Percentiles rank a stretch among this genome's conserved stretches.
Conservation (phyloP, 2,113 vertebrate species). For the Galemys pyrenaicus region DNA sequence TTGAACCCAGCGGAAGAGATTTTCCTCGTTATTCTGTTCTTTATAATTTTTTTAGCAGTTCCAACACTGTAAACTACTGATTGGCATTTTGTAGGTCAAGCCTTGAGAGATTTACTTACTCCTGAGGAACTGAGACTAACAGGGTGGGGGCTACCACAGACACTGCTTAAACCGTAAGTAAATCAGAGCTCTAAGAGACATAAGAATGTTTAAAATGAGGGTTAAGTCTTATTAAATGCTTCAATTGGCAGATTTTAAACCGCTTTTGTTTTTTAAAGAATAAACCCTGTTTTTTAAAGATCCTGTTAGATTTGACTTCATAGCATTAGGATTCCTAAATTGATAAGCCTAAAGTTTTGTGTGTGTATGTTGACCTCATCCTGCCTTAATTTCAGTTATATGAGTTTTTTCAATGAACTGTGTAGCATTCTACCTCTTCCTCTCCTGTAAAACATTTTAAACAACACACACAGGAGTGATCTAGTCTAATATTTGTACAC, state of each 20-base stretch:
- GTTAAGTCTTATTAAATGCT: not conserved
- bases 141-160: not conserved
- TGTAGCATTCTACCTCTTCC: not conserved
- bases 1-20: not conserved
- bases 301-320: not conserved
- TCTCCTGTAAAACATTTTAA: not conserved
- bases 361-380: not conserved
- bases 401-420: not conserved
- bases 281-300: not conserved
- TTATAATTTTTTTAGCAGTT: not conserved
- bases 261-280: not conserved
- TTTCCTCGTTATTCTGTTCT: not conserved
- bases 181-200: not conserved
- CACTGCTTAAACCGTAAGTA: not conserved
- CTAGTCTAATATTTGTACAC: not conserved
- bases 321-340: not conserved
- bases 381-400: not conserved
- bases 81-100: not conserved
- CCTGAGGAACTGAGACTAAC: not conserved
- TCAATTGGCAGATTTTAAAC: constrained; percentile 13
- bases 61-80: not conserved
- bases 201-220: constrained; percentile 17
- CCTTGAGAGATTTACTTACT: not conserved
- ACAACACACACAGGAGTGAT: not conserved
- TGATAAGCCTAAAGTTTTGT: not conserved